Conservation (phyloP, 2,888 invertebrate genomes). For the Caenorhabditis angaria region DNA sequence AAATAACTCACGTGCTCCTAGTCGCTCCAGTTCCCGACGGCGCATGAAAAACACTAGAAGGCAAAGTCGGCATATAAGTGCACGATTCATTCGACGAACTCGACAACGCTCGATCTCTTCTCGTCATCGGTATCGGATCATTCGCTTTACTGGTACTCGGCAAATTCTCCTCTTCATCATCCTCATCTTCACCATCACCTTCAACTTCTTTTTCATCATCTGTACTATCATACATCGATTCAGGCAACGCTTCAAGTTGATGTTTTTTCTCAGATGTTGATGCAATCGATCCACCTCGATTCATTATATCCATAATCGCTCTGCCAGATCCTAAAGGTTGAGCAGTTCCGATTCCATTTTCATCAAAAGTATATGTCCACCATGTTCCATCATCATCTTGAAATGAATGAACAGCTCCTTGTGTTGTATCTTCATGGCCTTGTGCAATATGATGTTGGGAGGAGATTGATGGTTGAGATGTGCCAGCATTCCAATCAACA, state of each 20-base stretch:
- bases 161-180: not conserved
- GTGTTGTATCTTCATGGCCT: constrained; percentile 82
- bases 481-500: constrained; percentile 34
- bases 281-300: constrained; percentile 26
- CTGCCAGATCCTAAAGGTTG: constrained; percentile 63
- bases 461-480: constrained; percentile 17
- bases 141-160: not conserved
- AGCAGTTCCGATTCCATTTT: constrained; percentile 77
- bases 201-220: constrained; percentile 45
- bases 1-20: constrained; percentile 21
- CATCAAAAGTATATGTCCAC: constrained; percentile 87
- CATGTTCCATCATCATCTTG: constrained; percentile 78
- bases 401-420: constrained; percentile 78
- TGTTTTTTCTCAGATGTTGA: constrained; percentile 17
- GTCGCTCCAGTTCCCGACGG: constrained; percentile 38
- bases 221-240: constrained; percentile 44
- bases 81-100: constrained; percentile 50
- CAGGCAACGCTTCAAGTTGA: constrained; percentile 43
- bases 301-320: constrained; percentile 50
- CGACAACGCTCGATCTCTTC: constrained; percentile 50
- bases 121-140: constrained; percentile 4
- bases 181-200: not conserved
- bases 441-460: constrained; percentile 44
- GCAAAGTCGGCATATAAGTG: constrained; percentile 60
- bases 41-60: constrained; percentile 53